Percentiles rank a stretch among this genome's conserved stretches.
phyloP scores from a whole-genome alignment of 2,113 vertebrate genomes.

The Oreochromis aureus region DNA sequence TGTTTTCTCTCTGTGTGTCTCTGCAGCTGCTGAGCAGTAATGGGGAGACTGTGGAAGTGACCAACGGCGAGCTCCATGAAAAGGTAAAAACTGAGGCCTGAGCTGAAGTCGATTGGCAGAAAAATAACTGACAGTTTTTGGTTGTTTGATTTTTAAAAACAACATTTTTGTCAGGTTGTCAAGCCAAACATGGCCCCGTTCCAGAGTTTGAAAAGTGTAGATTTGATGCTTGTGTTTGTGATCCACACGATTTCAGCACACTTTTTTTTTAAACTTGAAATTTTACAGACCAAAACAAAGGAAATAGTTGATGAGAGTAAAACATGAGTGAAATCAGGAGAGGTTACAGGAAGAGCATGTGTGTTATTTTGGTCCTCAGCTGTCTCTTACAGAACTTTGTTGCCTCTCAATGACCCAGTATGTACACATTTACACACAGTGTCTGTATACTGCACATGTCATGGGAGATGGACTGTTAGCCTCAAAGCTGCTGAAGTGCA shows the following conservation, averaged over 20 bases:
- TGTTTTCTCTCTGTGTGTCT: neutral
- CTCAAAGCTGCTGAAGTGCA: neutral
- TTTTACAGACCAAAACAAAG: neutral
- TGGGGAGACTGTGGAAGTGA: conserved; percentile 10
- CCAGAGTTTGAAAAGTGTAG: neutral
- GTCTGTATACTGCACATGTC: neutral
- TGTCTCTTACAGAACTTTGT: neutral
- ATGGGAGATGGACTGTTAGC: neutral
- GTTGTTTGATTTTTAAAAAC: neutral
- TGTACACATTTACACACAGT: neutral
- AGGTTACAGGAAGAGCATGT: neutral
- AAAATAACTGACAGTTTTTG: neutral
- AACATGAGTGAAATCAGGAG: neutral
- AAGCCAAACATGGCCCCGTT: neutral
- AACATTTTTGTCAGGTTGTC: neutral
- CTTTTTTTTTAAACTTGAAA: accelerated
- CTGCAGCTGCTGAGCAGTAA: conserved; percentile 12
- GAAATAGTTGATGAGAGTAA: neutral
- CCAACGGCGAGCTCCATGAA: conserved; percentile 19
- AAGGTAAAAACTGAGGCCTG: conserved; percentile 34
- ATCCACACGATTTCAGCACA: neutral
- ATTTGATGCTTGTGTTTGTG: neutral
- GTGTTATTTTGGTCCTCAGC: neutral
- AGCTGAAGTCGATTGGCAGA: neutral
- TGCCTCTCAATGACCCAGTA: neutral